These are phyloP conservation scores for Excalfactoria chinensis DNA, from an alignment of 2,113 vertebrate genomes.

Conservation along the genomic window DNA sequence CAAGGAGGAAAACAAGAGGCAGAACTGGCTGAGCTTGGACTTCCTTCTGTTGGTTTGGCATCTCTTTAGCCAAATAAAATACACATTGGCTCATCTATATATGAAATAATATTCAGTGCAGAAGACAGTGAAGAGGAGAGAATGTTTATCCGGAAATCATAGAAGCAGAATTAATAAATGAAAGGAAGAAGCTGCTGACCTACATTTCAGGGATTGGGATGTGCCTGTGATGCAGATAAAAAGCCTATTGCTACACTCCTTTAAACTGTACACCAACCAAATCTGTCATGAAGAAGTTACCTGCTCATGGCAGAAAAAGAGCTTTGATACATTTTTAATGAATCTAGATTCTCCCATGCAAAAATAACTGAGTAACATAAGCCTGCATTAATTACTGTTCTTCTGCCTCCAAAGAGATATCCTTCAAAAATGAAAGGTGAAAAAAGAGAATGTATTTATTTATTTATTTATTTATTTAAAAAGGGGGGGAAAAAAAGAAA, in stretches of 20 bases:
- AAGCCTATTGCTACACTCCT: neutral
- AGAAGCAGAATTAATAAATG: slow-evolving; percentile 34
- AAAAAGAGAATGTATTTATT: neutral
- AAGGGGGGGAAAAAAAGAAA: too few relatives aligned
- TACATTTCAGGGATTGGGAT: slow-evolving; percentile 45
- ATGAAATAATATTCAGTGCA: neutral
- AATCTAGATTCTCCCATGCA: slow-evolving; percentile 19
- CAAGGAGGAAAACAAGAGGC: neutral
- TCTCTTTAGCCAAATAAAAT: slow-evolving; percentile 35
- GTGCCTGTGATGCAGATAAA: slow-evolving; percentile 12
- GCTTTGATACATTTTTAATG: slow-evolving; percentile 60
- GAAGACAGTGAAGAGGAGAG: neutral
- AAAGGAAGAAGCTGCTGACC: slow-evolving; percentile 46
- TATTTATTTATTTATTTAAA: neutral
- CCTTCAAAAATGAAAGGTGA: neutral
- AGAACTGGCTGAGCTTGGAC: neutral
- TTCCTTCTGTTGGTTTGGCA: slow-evolving; percentile 28
- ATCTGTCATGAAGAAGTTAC: slow-evolving; percentile 50
- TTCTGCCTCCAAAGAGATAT: neutral
- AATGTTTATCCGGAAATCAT: slow-evolving; percentile 21
- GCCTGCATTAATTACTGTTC: slow-evolving; percentile 42
- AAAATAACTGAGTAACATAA: neutral
- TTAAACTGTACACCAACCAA: slow-evolving; percentile 42
- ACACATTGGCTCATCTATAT: neutral
- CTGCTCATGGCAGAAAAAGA: slow-evolving; percentile 23